Base-by-base conservation (phyloP, 64 coral and sea anemone genomes). In the Actinia equina region DNA sequence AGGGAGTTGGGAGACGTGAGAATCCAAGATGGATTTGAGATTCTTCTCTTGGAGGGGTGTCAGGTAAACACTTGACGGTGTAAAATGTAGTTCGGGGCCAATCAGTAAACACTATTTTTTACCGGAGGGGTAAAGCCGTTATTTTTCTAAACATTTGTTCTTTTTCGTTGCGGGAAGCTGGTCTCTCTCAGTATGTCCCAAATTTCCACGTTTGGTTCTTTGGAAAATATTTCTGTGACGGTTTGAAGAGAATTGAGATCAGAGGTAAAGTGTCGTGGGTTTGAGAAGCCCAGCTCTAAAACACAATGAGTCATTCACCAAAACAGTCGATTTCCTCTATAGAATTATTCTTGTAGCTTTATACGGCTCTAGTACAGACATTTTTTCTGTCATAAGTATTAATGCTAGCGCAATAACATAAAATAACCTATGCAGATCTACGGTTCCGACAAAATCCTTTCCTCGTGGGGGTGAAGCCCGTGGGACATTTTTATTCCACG, bases 281-380 rank as follows among this genome's bases (percentile, higher is more conserved):
- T 44, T 3, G 54, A 43, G 77, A 9, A 42, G 65, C 82, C n/a
- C n/a, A n/a, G n/a, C 44, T 80, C 52, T 53, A 91, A 91, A 79
- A 86, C 54, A 59, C 70, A n/a, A 71, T 5, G 52, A 14, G 17
- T 61, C n/a, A 14, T 79, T 62, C 0, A 91, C 83, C 26, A 77
- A 2, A 56, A 10, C 18, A 22, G 83, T 77, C n/a, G 37, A 91
- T 86, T 26, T 91, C 49, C 45, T 71, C 30, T 18, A 91, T 19
- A 17, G 83, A 79, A 71, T n/a, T 91, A 91, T 86, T 91, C 89
- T 27, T 86, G 12, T 12, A 91, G 55, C 49, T 81, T 44, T 81
- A 22, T 23, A 22, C n/a, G 15, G 52, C 7, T n/a, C 78, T 22
- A 3, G 69, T 74, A 5, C 13, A 74, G 69, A 74, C 22, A 74